phyloP scores from a whole-genome alignment of 23 tunicate species.

The Trididemnum nubilum region DNA sequence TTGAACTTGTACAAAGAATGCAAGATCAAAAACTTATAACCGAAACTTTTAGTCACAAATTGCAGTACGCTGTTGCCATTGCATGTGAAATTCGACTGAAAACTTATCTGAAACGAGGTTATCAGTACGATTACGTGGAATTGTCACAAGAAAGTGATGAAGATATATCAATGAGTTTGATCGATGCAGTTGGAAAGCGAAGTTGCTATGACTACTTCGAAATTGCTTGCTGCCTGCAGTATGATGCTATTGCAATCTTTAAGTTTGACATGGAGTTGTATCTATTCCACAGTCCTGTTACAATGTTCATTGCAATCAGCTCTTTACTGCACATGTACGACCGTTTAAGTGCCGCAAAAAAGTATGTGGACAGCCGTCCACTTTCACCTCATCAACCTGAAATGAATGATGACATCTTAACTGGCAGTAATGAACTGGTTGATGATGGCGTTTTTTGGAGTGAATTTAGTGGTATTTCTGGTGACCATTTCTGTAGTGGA shows the following conservation, averaged over 20 bases:
- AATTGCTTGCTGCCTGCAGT: conserved; percentile 2
- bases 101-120: background rate
- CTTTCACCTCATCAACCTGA: background rate
- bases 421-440: too few species aligned
- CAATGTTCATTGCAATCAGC: background rate
- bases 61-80: conserved; percentile 30
- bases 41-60: background rate
- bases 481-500: too few species aligned
- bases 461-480: too few species aligned
- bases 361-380: background rate
- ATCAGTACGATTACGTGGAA: conserved; percentile 2
- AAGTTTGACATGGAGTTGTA: too few species aligned
- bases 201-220: background rate
- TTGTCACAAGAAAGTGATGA: background rate
- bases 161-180: background rate
- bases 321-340: background rate
- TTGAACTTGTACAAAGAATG: conserved; percentile 3
- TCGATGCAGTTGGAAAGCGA: background rate
- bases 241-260: background rate
- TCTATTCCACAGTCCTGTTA: background rate
- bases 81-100: conserved; percentile 29
- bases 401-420: background rate
- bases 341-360: background rate
- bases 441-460: too few species aligned
- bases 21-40: background rate